Percentiles rank a stretch among this genome's conserved stretches.
phyloP scores from a whole-genome alignment of 2,113 vertebrate genomes.

The Percopsis transmontana region DNA sequence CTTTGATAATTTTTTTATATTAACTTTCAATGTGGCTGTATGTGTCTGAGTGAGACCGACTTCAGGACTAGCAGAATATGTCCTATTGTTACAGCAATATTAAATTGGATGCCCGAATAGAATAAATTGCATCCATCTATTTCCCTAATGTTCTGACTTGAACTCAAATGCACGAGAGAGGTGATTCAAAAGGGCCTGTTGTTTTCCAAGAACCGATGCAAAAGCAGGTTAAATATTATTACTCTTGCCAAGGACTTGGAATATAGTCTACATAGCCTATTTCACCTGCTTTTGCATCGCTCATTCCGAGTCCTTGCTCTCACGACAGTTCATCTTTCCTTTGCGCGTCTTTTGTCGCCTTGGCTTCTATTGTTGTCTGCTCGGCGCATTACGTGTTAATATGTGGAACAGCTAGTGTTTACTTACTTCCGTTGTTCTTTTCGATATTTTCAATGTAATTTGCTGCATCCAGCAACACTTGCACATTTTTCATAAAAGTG shows the following conservation, averaged over 20 bases:
- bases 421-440: constrained; percentile 94
- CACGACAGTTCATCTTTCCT: constrained; percentile 42
- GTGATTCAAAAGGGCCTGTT: not conserved
- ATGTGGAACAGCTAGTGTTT: constrained; percentile 46
- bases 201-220: constrained; percentile 7
- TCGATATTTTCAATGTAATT: constrained; percentile 89
- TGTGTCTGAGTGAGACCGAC: not conserved
- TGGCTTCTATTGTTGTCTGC: constrained; percentile 78
- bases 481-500: constrained; percentile 93
- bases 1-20: not conserved
- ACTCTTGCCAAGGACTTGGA: not conserved
- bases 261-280: too few species aligned
- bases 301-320: not conserved
- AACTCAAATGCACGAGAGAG: not conserved
- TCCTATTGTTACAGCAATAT: constrained; percentile 28
- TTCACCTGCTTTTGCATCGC: not conserved
- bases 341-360: constrained; percentile 75
- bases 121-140: constrained; percentile 2
- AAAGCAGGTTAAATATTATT: constrained; percentile 41
- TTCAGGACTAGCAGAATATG: constrained; percentile 23
- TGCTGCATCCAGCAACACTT: constrained; percentile 90
- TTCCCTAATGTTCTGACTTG: not conserved
- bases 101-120: not conserved
- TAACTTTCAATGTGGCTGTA: not conserved
- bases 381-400: constrained; percentile 63